Evolutionary conservation across 2,113 vertebrate genomes (phyloP), one percentile per base, ranked within the genome.

Genomic region (Phaethornis superciliosus): DNA sequence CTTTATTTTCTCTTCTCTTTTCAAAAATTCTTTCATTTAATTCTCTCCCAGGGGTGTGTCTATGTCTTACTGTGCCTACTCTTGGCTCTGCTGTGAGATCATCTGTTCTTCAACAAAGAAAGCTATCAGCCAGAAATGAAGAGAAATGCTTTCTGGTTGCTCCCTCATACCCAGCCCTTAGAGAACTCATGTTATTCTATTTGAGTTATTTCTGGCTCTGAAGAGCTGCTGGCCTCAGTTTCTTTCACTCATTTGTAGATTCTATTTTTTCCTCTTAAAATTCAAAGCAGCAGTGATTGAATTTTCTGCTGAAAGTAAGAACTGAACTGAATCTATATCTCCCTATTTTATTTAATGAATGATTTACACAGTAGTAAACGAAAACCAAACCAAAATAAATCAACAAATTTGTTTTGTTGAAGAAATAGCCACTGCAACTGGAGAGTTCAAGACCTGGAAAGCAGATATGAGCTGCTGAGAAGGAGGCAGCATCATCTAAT

Each of bases 401-500:
- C 40, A 40, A 40, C 40, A 40, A 40, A 54, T 44, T 63, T 42
- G 10, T 54, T 86, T 67, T 74, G 28, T 55, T 83, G 64, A 90
- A 63, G 30, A 47, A 85, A 74, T 47, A 75, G 63, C 4, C 54
- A 67, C 37, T 83, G 40, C 21, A 93, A 23, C 37, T 60, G 32
- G 16, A 94, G 56, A 91, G 86, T 68, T 76, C 0, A 0, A 82
- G 59, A 81, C 51, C 27, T 60, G 35, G 80, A 88, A 92, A 92
- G 81, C 55, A 65, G 21, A n/a, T 51, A 88, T 0, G 32, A 94
- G 62, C n/a, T 76, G 32, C 85, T 68, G 47, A 71, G 40, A 26
- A 80, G 32, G 5, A 91, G 40, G 40, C 49, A 89, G 7, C 74
- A 75, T 21, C 86, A 96, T 93, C 49, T 79, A 95, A 94, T 91